These are phyloP conservation scores for Syrista parreyssii DNA, from an alignment of 2,888 invertebrate genomes.

Conservation along the genomic window DNA sequence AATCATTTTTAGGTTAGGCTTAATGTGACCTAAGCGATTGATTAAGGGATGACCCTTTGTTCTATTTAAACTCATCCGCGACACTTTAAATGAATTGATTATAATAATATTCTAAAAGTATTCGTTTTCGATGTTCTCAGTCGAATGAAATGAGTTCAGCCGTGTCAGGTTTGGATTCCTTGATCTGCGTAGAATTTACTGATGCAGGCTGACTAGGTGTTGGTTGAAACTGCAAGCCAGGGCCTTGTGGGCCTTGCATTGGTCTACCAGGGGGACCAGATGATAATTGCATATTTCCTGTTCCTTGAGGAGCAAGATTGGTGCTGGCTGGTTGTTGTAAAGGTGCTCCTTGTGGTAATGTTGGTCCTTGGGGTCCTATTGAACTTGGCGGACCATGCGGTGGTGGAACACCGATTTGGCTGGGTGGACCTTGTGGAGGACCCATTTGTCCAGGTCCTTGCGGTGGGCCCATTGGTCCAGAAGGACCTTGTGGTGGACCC, in stretches of 20 bases:
- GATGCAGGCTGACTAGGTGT: slow-evolving; percentile 24
- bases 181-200: slow-evolving; percentile 35
- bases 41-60: neutral
- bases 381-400: slow-evolving; percentile 30
- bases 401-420: slow-evolving; percentile 20
- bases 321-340: slow-evolving; percentile 33
- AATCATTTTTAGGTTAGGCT: neutral
- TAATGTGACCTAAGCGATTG: neutral
- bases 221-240: slow-evolving; percentile 36
- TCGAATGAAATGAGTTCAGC: slow-evolving; percentile 88
- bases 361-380: slow-evolving; percentile 22
- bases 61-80: neutral
- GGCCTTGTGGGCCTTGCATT: slow-evolving; percentile 27
- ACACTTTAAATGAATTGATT: neutral
- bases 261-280: slow-evolving; percentile 20
- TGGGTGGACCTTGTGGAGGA: slow-evolving; percentile 12
- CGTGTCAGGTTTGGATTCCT: slow-evolving; percentile 70
- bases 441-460: slow-evolving; percentile 24
- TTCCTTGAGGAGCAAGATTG: slow-evolving; percentile 32
- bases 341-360: slow-evolving; percentile 32
- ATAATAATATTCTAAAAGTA: neutral
- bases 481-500: slow-evolving; percentile 32
- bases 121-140: slow-evolving; percentile 55
- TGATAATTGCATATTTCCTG: slow-evolving; percentile 34
- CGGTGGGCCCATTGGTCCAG: slow-evolving; percentile 13